phyloP scores from a whole-genome alignment of 2,888 invertebrate species.

The Lasioglossum malachurum region DNA sequence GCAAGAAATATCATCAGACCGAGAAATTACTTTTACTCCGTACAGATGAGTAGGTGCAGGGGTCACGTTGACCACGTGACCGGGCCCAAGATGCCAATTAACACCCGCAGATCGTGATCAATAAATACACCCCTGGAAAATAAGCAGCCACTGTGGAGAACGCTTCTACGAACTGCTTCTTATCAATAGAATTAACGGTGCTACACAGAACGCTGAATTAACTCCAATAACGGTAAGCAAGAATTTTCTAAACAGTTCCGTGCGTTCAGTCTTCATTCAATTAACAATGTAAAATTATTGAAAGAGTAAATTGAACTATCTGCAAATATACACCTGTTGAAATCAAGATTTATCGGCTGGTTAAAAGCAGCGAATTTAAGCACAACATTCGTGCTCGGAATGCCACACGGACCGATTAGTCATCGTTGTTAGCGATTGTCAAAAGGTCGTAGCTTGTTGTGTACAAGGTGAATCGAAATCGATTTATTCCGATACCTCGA shows the following conservation, averaged over 20 bases:
- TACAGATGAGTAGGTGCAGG: slow-evolving; percentile 14
- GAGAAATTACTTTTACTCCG: slow-evolving; percentile 43
- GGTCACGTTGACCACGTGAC: slow-evolving; percentile 36
- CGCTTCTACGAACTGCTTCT: background rate
- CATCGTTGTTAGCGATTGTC: slow-evolving; percentile 32
- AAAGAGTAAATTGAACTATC: background rate
- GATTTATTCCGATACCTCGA: background rate
- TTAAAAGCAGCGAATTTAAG: slow-evolving; percentile 24
- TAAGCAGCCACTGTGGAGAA: background rate
- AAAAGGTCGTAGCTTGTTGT: slow-evolving; percentile 37
- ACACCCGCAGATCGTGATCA: background rate
- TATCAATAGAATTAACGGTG: background rate
- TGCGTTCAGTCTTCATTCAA: background rate
- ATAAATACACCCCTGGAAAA: background rate
- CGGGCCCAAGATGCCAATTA: slow-evolving; percentile 22
- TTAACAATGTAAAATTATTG: background rate
- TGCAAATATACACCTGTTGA: too few relatives aligned
- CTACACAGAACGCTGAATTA: background rate
- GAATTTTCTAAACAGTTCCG: background rate
- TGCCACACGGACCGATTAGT: slow-evolving; percentile 32
- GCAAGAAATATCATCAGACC: slow-evolving; percentile 28
- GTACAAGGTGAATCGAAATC: slow-evolving; percentile 55
- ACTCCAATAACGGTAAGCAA: background rate
- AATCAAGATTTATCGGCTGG: background rate
- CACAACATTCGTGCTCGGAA: slow-evolving; percentile 24